These are phyloP conservation scores for Microcebus murinus DNA, from an alignment of 2,113 vertebrate genomes.

Conservation along the genomic window DNA sequence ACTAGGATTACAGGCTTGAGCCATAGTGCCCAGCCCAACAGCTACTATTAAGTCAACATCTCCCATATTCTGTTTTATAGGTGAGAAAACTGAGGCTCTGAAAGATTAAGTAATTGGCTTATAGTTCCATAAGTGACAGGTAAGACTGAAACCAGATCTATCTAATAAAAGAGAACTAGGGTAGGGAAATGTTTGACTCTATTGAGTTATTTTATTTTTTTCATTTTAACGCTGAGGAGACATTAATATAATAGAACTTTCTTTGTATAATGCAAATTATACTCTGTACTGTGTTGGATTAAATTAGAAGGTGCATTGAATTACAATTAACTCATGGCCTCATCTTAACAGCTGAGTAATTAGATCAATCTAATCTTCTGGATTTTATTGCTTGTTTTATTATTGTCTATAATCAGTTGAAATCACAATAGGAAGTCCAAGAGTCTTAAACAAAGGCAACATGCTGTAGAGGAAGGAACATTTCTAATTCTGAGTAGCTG, in stretches of 20 bases:
- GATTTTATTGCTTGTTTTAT: constrained; percentile 53
- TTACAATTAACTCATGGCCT: constrained; percentile 68
- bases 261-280: constrained; percentile 44
- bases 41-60: constrained; percentile 5
- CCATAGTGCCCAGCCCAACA: background rate
- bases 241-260: constrained; percentile 6
- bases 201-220: constrained; percentile 28
- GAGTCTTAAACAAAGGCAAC: constrained; percentile 6
- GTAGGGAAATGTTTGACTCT: background rate
- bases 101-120: background rate
- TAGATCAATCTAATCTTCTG: constrained; percentile 63
- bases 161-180: constrained; percentile 7
- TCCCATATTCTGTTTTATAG: background rate
- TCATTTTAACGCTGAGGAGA: constrained; percentile 44
- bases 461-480: constrained; percentile 5
- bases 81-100: background rate
- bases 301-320: constrained; percentile 71
- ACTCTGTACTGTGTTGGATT: constrained; percentile 14
- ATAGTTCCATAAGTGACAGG: background rate
- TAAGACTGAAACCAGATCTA: background rate
- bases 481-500: constrained; percentile 16
- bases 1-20: too few relatives aligned
- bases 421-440: constrained; percentile 53
- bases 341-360: constrained; percentile 47
- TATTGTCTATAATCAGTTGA: background rate